Conservation (phyloP, 2,797 vertebrate genomes). For the Sebastes itinus region DNA sequence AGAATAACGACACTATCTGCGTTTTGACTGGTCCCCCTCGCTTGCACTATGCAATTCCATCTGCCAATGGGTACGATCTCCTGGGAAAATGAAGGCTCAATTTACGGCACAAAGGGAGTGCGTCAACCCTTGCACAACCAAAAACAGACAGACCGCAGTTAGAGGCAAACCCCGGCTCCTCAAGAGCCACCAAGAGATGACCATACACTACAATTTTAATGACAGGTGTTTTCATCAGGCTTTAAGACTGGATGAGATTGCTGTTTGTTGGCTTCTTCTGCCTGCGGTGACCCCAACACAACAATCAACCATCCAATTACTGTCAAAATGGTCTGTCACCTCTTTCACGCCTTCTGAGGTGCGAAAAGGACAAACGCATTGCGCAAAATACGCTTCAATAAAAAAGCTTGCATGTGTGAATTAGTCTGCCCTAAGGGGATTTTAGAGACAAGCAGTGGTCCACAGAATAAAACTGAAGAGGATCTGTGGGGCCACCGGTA, state of each 20-base stretch:
- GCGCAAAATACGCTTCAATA: constrained; percentile 1
- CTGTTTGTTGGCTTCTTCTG: not conserved
- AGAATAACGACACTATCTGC: not conserved
- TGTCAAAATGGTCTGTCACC: constrained; percentile 65
- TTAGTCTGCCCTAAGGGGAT: not conserved
- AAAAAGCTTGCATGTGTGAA: constrained; percentile 14
- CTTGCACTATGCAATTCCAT: not conserved
- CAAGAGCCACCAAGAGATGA: not conserved
- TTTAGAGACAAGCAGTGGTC: not conserved
- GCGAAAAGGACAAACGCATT: constrained; percentile 51
- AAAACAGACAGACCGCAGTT: not conserved
- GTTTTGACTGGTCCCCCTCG: not conserved
- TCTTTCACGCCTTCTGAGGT: constrained; percentile 31
- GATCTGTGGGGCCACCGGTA: not conserved
- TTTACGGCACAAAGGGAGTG: not conserved
- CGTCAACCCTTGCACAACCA: not conserved
- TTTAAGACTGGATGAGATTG: not conserved
- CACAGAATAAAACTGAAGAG: not conserved
- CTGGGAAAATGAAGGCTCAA: no score
- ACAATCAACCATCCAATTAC: constrained; percentile 63
- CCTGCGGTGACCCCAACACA: constrained; percentile 20
- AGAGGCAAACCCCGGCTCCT: not conserved
- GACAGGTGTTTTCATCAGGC: not conserved
- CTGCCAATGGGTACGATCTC: not conserved
- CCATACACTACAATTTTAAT: not conserved